Conservation (phyloP, 2,797 vertebrate genomes). For the Alfaro cultratus region DNA sequence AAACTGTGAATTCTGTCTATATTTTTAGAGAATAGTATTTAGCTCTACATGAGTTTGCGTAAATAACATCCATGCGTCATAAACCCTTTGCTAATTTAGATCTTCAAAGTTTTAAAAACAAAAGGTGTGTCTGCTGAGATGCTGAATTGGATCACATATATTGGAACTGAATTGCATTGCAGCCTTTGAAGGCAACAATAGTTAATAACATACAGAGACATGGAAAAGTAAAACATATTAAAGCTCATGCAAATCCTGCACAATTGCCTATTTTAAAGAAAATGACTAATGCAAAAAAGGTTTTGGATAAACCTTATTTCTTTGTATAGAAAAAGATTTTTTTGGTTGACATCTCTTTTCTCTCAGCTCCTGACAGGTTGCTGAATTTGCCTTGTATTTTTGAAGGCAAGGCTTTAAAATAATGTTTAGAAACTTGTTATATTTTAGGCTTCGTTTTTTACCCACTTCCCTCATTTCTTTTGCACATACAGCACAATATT, state of each 20-base stretch:
- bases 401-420: background rate
- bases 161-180: background rate
- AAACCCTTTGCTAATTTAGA: background rate
- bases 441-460: background rate
- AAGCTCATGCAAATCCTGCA: background rate
- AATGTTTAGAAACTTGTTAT: background rate
- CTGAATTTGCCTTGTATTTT: background rate
- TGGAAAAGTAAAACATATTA: background rate
- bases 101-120: background rate
- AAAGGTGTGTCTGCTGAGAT: background rate
- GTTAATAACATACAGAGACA: background rate
- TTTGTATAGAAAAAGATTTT: background rate
- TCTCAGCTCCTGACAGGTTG: background rate
- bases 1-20: constrained; percentile 1
- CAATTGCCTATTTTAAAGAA: background rate
- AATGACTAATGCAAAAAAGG: background rate
- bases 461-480: background rate
- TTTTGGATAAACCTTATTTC: background rate
- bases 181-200: background rate
- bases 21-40: background rate
- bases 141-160: background rate
- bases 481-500: background rate
- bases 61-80: background rate
- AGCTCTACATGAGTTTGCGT: background rate
- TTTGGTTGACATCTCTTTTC: background rate